A percentile compares a stretch with the other conserved stretches of the same genome.
phyloP scores from a whole-genome alignment of 2,888 invertebrate genomes.

The Drosophila putrida region DNA sequence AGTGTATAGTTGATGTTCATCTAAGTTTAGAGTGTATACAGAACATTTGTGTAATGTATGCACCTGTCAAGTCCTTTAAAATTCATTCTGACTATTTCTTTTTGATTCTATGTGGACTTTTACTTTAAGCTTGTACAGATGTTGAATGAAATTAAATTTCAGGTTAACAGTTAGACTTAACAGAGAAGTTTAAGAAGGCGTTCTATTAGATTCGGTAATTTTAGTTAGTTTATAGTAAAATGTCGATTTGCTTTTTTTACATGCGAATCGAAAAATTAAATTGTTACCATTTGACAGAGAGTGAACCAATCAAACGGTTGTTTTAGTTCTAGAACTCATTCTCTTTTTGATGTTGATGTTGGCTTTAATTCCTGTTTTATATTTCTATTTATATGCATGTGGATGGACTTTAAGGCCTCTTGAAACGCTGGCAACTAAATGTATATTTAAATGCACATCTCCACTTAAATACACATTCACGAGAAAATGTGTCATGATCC shows the following conservation, averaged over 20 bases:
- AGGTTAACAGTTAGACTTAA: not conserved
- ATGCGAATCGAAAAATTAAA: not conserved
- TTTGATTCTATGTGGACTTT: not conserved
- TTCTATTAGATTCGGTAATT: not conserved
- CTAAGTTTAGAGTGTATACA: not conserved
- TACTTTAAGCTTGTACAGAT: not conserved
- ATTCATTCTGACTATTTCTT: not conserved
- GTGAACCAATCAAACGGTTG: not conserved
- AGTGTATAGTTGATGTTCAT: not conserved
- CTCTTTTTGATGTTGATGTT: not conserved
- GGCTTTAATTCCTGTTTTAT: not conserved
- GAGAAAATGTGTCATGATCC: constrained; percentile 8
- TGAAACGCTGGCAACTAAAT: not conserved
- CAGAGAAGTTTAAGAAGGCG: not conserved
- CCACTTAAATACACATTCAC: not conserved
- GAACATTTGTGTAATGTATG: not conserved
- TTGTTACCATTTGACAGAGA: not conserved
- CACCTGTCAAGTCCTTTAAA: constrained; percentile 1
- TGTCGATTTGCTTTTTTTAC: not conserved
- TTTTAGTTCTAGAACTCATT: not conserved
- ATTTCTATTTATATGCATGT: not conserved
- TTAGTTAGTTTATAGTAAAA: not conserved
- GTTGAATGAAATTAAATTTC: constrained; percentile 6
- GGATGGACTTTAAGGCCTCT: not conserved
- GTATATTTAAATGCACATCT: not conserved